Evolutionary conservation across 2,113 vertebrate species (phyloP), one percentile per base, ranked within the genome.

Genomic region (Microtus oregoni): DNA sequence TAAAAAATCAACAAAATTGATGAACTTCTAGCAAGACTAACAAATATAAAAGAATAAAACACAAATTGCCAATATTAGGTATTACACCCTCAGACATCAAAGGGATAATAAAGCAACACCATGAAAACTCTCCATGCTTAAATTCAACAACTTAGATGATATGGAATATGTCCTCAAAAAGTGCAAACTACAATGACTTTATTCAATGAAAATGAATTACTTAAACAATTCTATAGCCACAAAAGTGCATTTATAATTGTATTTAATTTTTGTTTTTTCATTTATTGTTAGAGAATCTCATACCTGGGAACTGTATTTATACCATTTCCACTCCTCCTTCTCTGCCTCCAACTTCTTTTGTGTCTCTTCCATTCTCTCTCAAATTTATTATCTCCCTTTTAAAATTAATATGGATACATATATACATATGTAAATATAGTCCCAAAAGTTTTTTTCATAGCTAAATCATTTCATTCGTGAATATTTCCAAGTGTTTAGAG

Each of bases 1-100:
- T 17, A 8, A 76, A 94, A 83, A 95, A 92, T 94, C 73, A 94
- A 35, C 94, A 95, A 90, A 93, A 94, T 47, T 79, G 78, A 94
- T n/a, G 52, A 88, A 83, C 10, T 19, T 95, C 75, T 93, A 92
- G 55, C 58, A 85, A 96, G 63, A 92, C 35, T 94, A 81, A 95
- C 32, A 83, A 91, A 83, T 82, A 78, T 86, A 88, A 95, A 78
- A 68, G 14, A 75, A n/a, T 32, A 28, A 78, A 26, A 89, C 10
- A 61, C 28, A 91, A 92, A 90, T 90, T 58, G 70, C 47, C 38
- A 90, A 35, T 41, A 79, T 90, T 24, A 86, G 41, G 65, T 87
- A 89, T 93, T 93, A 93, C 35, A 82, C 24, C 63, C 28, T 65
- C 3, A 89, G n/a, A 76, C 70, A 93, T 73, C 32, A 90, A 96